Evolutionary conservation across 2,113 vertebrate genomes (phyloP), one percentile per base, ranked within the genome.

Genomic region (Sinocyclocheilus anophthalmus): DNA sequence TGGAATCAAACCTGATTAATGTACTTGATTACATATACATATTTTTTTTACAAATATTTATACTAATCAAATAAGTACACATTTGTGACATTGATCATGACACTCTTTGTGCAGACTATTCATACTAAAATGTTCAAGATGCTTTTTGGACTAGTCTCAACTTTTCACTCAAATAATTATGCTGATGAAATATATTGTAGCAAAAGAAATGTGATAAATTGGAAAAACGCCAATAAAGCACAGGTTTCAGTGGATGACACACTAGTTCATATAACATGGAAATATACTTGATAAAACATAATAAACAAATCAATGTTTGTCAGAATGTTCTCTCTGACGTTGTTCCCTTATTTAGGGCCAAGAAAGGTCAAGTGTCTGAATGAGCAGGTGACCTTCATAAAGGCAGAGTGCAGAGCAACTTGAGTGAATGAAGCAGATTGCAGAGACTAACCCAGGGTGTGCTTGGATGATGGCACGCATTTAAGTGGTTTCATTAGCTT

Each of bases 401-500:
- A 26, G 9, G 7, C 0, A 79, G 26, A 80, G 18, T n/a, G 59
- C 33, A 24, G 14, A 48, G 59, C n/a, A 16, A 18, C 33, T 65
- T 81, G 22, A 69, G n/a, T 30, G 16, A 82, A 50, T 50, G 24
- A 69, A 69, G 24, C 16, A 13, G 24, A 33, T 33, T 33, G 26
- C 14, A 30, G 63, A 50, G 16, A 50, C 63, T 53, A 48, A 30
- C 61, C n/a, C 11, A 26, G 63, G 2, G 63, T 69, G 1, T 48
- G 79, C 37, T 45, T 3, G 7, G 57, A 61, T 33, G 80, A 37
- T 70, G 78, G 26, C 57, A 65, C 42, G 57, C 78, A 81, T 81
- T 48, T 48, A 67, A 81, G 61, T 48, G 57, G 79, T 81, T 67
- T 67, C 61, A 81, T 81, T 67, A 67, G 13, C n/a, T 3, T 67